A percentile compares a stretch with the other conserved stretches of the same genome.
phyloP scores from a whole-genome alignment of 2,888 invertebrate species.

The Nephrotoma guestfalica region DNA sequence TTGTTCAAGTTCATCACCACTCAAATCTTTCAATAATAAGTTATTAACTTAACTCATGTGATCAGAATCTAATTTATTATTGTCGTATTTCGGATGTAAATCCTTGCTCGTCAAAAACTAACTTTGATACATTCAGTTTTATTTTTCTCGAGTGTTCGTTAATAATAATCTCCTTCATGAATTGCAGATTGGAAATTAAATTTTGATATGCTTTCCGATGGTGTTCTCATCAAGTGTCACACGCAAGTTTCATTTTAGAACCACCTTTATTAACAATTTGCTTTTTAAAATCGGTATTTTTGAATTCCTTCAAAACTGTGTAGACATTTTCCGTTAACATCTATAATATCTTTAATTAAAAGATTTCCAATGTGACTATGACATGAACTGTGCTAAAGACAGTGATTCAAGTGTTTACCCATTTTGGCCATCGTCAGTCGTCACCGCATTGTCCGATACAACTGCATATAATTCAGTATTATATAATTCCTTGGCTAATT shows the following conservation, averaged over 20 bases:
- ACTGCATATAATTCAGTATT: conserved; percentile 11
- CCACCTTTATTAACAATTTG: not conserved
- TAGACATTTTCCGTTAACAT: conserved; percentile 6
- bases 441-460: conserved; percentile 14
- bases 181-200: not conserved
- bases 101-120: not conserved
- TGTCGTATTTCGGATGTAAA: not conserved
- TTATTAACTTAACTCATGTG: not conserved
- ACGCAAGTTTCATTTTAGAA: not conserved
- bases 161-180: not conserved
- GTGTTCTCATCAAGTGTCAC: not conserved
- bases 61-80: not conserved
- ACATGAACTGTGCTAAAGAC: conserved; percentile 12
- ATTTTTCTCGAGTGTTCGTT: not conserved
- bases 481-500: conserved; percentile 10
- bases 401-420: conserved; percentile 9
- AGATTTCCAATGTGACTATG: conserved; percentile 12
- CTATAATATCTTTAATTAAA: conserved; percentile 12
- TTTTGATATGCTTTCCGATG: not conserved
- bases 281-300: not conserved
- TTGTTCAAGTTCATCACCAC: not conserved
- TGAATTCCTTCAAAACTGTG: conserved; percentile 4
- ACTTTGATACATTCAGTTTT: not conserved
- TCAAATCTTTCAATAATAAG: not conserved
- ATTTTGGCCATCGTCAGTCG: conserved; percentile 14